Conservation (phyloP, 1,140 invertebrate genomes). For the Thalassaphorura encarpata region DNA sequence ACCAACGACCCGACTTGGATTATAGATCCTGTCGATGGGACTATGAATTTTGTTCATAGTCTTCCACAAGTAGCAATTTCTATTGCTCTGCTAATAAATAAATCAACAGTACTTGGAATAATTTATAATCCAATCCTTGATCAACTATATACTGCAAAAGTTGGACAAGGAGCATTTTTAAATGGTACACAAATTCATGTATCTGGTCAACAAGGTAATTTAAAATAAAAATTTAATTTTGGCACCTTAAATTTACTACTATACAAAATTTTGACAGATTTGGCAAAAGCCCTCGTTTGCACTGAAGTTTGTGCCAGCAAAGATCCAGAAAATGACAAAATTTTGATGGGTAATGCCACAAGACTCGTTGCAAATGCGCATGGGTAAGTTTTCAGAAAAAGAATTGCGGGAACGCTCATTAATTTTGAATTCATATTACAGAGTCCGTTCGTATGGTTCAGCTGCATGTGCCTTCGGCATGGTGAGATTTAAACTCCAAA, state of each 20-base stretch:
- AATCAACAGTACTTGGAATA: constrained; percentile 61
- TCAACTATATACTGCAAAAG: constrained; percentile 75
- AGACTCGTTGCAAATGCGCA: constrained; percentile 60
- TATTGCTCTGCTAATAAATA: constrained; percentile 62
- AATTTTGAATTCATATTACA: too few relatives aligned
- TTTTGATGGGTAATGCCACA: constrained; percentile 65
- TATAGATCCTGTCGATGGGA: constrained; percentile 75
- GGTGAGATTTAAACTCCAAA: too few relatives aligned
- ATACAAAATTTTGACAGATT: too few relatives aligned
- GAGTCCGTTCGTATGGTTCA: constrained; percentile 46
- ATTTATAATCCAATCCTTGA: constrained; percentile 84
- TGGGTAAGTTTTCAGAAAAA: constrained; percentile 50
- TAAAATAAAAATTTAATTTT: neutral
- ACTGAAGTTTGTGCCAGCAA: constrained; percentile 74
- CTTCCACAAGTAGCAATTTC: constrained; percentile 75
- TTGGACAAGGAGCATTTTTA: constrained; percentile 75
- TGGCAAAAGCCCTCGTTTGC: constrained; percentile 64
- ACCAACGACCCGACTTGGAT: constrained; percentile 94
- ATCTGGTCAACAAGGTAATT: constrained; percentile 51
- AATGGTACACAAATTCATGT: constrained; percentile 68
- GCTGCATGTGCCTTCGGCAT: constrained; percentile 49
- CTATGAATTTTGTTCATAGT: constrained; percentile 82
- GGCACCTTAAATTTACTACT: too few relatives aligned
- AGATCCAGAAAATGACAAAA: constrained; percentile 58
- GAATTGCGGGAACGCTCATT: too few relatives aligned